These are phyloP conservation scores for Goniozus legneri DNA, from an alignment of 1,140 invertebrate genomes.

Conservation along the genomic window DNA sequence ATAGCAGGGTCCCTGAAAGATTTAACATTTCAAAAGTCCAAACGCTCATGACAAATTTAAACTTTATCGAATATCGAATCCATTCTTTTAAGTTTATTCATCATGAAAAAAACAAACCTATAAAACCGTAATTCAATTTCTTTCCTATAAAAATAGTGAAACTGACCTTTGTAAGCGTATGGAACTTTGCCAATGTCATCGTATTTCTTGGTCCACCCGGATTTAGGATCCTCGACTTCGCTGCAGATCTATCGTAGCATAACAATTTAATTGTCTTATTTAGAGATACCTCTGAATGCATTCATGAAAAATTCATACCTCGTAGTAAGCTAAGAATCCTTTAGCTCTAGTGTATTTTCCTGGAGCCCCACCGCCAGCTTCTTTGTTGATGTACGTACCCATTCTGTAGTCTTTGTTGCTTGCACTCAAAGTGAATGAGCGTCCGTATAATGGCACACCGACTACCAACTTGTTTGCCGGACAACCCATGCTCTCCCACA, in stretches of 20 bases:
- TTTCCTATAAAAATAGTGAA: neutral
- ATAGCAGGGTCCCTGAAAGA: too few species aligned
- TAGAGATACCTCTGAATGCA: neutral
- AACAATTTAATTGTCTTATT: slow-evolving; percentile 12
- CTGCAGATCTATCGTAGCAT: slow-evolving; percentile 67
- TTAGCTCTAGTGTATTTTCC: slow-evolving; percentile 81
- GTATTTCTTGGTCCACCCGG: slow-evolving; percentile 77
- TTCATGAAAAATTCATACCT: slow-evolving; percentile 54
- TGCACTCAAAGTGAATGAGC: slow-evolving; percentile 73
- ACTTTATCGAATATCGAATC: too few species aligned
- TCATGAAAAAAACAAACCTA: too few species aligned
- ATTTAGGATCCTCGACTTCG: slow-evolving; percentile 62
- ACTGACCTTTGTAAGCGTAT: slow-evolving; percentile 74
- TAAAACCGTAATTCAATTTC: too few species aligned
- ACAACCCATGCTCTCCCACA: slow-evolving; percentile 86
- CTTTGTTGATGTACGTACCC: slow-evolving; percentile 83
- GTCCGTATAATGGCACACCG: slow-evolving; percentile 83
- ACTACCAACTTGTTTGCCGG: slow-evolving; percentile 84
- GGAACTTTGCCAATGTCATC: slow-evolving; percentile 79
- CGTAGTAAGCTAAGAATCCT: slow-evolving; percentile 86
- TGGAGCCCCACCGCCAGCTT: slow-evolving; percentile 78
- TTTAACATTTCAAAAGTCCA: too few species aligned
- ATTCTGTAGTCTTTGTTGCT: slow-evolving; percentile 79
- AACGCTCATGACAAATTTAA: too few species aligned
- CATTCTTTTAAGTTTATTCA: too few species aligned